These are phyloP conservation scores for Chloroclysta siterata DNA, from an alignment of 2,888 invertebrate species.

Conservation along the genomic window DNA sequence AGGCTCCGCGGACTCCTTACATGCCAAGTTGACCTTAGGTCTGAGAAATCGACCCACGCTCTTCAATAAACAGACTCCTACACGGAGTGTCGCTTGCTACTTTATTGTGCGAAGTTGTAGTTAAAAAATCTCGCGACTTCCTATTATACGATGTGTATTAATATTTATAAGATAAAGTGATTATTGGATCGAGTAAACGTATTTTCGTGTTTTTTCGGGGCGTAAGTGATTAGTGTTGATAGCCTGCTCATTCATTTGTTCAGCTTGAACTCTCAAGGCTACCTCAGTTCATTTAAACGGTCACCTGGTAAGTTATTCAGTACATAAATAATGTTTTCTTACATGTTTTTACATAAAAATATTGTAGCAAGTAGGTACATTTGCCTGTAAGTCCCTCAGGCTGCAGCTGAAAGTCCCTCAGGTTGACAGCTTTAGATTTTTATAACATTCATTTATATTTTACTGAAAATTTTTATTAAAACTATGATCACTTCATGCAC, in stretches of 20 bases:
- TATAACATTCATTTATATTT: too few relatives aligned
- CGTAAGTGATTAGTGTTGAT: constrained; percentile 21
- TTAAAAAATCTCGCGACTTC: constrained; percentile 46
- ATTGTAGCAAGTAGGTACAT: too few relatives aligned
- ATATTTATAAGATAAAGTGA: constrained; percentile 48
- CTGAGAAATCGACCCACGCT: constrained; percentile 76
- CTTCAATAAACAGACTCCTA: constrained; percentile 76
- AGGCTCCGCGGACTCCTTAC: constrained; percentile 56
- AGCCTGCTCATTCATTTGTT: constrained; percentile 16
- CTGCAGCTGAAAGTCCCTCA: not conserved
- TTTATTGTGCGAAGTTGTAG: constrained; percentile 61
- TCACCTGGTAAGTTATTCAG: constrained; percentile 29
- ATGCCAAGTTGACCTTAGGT: constrained; percentile 72
- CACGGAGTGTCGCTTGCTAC: constrained; percentile 53
- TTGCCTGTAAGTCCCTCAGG: not conserved
- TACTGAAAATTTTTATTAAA: too few relatives aligned
- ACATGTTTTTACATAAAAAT: not conserved
- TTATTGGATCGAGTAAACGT: constrained; percentile 26
- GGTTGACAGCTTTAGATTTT: not conserved
- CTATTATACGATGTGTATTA: constrained; percentile 37
- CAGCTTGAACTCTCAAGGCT: constrained; percentile 22
- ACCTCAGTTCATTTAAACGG: constrained; percentile 3
- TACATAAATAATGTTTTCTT: not conserved
- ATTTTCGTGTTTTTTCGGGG: constrained; percentile 18
- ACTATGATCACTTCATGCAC: too few relatives aligned